Evolutionary conservation across 2,888 invertebrate genomes (phyloP), one percentile per base, ranked within the genome.

Genomic region (Myopa tessellatipennis): DNA sequence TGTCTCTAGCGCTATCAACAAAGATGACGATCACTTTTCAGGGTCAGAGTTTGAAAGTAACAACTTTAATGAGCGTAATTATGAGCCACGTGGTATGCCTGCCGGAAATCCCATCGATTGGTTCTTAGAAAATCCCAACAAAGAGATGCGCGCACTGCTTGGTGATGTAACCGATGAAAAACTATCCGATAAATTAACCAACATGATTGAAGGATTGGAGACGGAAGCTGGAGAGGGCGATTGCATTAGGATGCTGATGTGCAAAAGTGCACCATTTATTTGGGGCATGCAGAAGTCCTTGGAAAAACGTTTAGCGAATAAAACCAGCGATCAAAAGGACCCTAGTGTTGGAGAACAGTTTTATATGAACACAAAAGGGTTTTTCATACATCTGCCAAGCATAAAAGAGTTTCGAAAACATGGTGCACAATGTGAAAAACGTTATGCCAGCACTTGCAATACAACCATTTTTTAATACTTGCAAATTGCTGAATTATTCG

Each of bases 201-300:
- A 92, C 12, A 88, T 91, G 80, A 90, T 94, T 71, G 90, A 90
- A 84, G 89, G 91, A 81, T 87, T 91, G 83, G 91, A 91, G 36
- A 58, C 79, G 4, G 87, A 90, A 0, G 88, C 91, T 5, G 90
- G 90, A 18, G 90, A 92, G 78, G 93, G 92, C 0, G 92, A 92
- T 73, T 95, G 95, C 82, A 90, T 95, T 4, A 92, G 93, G 83
- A 89, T 95, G 50, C 88, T 96, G 52, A 89, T 95, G 79, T 96
- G 96, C 86, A 95, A 95, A 90, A 91, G 92, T 80, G 92, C 94
- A 0, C 95, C 95, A 0, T 92, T 95, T 79, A 92, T 96, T 79
- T 91, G 91, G 90, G 93, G 93, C 81, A 95, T 95, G 92, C 96
- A 96, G 85, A 91, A 91, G 77, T 92, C 93, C 0, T 89, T 95